Evolutionary conservation across 2,888 invertebrate species (phyloP).

Genomic region (Itoplectis maculator): DNA sequence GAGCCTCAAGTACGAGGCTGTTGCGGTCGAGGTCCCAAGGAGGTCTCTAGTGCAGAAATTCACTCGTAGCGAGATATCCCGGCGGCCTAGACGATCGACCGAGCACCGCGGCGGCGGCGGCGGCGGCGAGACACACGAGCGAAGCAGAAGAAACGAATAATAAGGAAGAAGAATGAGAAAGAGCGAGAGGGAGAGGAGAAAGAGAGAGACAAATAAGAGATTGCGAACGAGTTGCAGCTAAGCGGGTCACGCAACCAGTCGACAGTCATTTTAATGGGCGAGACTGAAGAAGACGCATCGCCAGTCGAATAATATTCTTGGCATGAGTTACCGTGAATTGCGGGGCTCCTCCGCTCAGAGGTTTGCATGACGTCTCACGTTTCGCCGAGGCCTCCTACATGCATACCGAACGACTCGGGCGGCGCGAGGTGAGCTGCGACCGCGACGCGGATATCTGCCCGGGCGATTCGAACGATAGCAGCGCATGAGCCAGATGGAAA

Average conservation of each 20-base stretch:
- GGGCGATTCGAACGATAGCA: constrained; percentile 44
- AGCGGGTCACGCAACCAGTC: constrained; percentile 32
- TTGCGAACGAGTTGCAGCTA: constrained; percentile 24
- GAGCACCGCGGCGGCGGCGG: not conserved
- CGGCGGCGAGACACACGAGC: not conserved
- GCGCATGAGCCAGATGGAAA: constrained; percentile 13
- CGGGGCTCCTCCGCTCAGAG: not conserved
- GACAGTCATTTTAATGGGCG: constrained; percentile 47
- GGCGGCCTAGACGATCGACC: constrained; percentile 27
- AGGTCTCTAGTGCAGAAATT: constrained; percentile 77
- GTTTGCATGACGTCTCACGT: constrained; percentile 42
- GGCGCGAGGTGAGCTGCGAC: no score
- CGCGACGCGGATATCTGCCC: no score
- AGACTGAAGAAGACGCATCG: constrained; percentile 42
- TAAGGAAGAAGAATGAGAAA: constrained; percentile 2
- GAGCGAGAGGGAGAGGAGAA: not conserved
- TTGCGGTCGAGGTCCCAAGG: constrained; percentile 81
- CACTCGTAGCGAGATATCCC: constrained; percentile 31
- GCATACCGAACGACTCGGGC: constrained; percentile 12
- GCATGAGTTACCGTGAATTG: constrained; percentile 47
- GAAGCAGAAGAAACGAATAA: constrained; percentile 13
- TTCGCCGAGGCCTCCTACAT: not conserved
- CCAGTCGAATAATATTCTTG: constrained; percentile 53
- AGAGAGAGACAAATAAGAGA: constrained; percentile 33
- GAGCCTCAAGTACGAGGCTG: constrained; percentile 73